Evolutionary conservation across 2,797 vertebrate genomes (phyloP).

Genomic region (Anguilla obscura): DNA sequence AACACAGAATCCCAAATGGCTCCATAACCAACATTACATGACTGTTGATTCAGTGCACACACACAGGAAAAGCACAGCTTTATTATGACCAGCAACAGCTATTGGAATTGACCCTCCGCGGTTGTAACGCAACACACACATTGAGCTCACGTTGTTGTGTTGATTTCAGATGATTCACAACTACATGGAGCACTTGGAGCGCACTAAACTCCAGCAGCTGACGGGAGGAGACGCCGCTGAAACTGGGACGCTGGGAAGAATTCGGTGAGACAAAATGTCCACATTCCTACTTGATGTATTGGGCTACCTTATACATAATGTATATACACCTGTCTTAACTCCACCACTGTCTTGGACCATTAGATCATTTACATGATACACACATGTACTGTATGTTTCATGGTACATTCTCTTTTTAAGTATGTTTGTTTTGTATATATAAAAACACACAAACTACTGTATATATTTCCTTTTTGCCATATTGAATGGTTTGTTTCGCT

Average conservation of each 20-base stretch:
- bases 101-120: neutral
- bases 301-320: neutral
- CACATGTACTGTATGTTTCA: neutral
- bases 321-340: neutral
- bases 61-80: neutral
- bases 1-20: neutral
- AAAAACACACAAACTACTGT: too few species aligned
- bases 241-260: constrained; percentile 68
- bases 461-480: too few species aligned
- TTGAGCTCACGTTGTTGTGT: neutral
- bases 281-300: neutral
- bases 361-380: neutral
- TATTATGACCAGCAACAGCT: neutral
- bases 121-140: neutral
- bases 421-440: too few species aligned
- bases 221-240: constrained; percentile 79
- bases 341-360: neutral
- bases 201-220: constrained; percentile 89
- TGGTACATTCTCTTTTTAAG: neutral
- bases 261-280: constrained; percentile 76
- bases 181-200: constrained; percentile 99
- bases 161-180: constrained; percentile 93
- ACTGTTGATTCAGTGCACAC: neutral
- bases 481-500: too few species aligned
- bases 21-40: neutral